Conservation (phyloP, 2,888 invertebrate species). For the Cantharis rufa region DNA sequence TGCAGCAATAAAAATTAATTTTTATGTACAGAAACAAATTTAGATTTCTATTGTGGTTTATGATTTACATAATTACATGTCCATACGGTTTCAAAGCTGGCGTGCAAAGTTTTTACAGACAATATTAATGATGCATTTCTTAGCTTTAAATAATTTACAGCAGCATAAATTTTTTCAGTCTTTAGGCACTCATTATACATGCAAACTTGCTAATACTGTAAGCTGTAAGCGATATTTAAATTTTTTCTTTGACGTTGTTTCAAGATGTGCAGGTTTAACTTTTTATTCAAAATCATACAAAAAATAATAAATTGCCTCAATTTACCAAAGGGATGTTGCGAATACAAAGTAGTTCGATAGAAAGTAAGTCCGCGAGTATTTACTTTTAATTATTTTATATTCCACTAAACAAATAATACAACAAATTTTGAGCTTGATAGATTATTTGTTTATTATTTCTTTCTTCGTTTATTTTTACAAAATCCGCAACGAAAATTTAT, state of each 20-base stretch:
- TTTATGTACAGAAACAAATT: neutral
- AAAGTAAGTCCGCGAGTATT: conserved; percentile 33
- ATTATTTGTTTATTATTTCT: conserved; percentile 11
- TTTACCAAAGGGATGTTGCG: neutral
- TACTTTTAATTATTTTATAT: conserved; percentile 47
- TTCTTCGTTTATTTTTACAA: neutral
- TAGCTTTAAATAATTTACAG: conserved; percentile 46
- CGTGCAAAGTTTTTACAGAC: conserved; percentile 41
- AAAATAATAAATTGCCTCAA: neutral
- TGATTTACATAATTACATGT: conserved; percentile 31
- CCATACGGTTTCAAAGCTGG: conserved; percentile 9
- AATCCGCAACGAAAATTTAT: neutral
- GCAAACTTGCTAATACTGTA: conserved; percentile 41
- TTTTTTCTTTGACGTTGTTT: neutral
- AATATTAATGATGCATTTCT: conserved; percentile 43
- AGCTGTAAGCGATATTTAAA: conserved; percentile 33
- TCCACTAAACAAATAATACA: conserved; percentile 32
- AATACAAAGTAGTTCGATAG: conserved; percentile 11
- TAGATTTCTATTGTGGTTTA: conserved; percentile 13
- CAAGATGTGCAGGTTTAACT: neutral
- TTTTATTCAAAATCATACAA: neutral
- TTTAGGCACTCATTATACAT: conserved; percentile 40
- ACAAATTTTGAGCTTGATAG: conserved; percentile 14
- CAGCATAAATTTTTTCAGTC: conserved; percentile 43
- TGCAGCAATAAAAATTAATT: neutral